Percentiles rank a stretch among this genome's conserved stretches.
phyloP scores from a whole-genome alignment of 1,140 invertebrate species.

The Maconellicoccus hirsutus region DNA sequence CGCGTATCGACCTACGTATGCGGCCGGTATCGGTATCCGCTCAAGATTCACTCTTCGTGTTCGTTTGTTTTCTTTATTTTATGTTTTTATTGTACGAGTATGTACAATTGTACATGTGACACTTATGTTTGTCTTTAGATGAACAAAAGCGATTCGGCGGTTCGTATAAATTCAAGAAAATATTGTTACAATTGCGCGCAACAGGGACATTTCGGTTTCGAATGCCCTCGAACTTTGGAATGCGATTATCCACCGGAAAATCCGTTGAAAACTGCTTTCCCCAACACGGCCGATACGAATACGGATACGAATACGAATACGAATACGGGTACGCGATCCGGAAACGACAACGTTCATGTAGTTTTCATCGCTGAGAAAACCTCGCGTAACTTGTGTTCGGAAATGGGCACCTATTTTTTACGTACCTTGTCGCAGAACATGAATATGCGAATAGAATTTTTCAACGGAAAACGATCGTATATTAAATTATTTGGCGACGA shows the following conservation, averaged over 20 bases:
- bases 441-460: neutral
- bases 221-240: neutral
- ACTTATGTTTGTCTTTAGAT: too few species aligned
- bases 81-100: too few species aligned
- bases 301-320: neutral
- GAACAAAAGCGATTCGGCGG: neutral
- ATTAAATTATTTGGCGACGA: neutral
- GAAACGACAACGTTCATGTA: neutral
- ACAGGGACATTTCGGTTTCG: constrained; percentile 1
- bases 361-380: neutral
- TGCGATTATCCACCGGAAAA: neutral
- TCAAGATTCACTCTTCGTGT: too few species aligned
- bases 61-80: too few species aligned
- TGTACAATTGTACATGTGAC: too few species aligned
- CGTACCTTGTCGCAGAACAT: neutral
- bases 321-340: neutral
- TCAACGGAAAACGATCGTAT: neutral
- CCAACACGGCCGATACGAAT: neutral
- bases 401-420: neutral
- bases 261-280: neutral
- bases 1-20: too few species aligned
- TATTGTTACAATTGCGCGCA: constrained; percentile 14
- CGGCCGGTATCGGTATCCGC: too few species aligned
- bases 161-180: neutral
- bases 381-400: neutral